These are phyloP conservation scores for Coregonus suidteri DNA, from an alignment of 2,797 vertebrate species.

Conservation along the genomic window DNA sequence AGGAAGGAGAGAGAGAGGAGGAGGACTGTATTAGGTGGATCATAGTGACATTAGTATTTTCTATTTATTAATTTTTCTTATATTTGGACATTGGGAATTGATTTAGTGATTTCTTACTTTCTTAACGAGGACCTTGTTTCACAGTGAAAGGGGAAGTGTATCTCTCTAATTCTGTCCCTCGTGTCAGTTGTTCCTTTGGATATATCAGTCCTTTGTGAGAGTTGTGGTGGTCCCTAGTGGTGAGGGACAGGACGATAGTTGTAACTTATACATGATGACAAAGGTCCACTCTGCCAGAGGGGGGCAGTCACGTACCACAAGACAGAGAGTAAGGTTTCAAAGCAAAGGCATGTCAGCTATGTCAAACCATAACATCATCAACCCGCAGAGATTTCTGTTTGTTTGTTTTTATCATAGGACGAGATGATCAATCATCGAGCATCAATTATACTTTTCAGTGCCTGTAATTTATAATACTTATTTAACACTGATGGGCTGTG, in stretches of 20 bases:
- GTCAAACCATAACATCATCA: not conserved
- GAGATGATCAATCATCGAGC: too few species aligned
- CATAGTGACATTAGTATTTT: constrained; percentile 3
- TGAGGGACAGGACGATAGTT: constrained; percentile 28
- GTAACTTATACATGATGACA: not conserved
- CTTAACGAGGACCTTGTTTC: too few species aligned
- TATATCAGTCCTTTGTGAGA: constrained; percentile 21
- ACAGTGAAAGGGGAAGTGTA: not conserved
- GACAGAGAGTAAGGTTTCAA: not conserved
- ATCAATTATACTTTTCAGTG: too few species aligned
- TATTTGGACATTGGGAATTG: too few species aligned
- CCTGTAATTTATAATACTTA: not conserved
- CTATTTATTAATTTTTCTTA: too few species aligned
- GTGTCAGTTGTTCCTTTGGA: constrained; percentile 21
- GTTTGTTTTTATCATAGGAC: too few species aligned
- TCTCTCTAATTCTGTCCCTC: constrained; percentile 47
- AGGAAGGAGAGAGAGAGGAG: not conserved
- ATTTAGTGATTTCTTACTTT: too few species aligned
- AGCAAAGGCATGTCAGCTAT: not conserved
- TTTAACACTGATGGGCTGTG: not conserved
- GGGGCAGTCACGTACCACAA: constrained; percentile 55
- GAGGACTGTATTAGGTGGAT: constrained; percentile 24
- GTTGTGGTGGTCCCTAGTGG: constrained; percentile 37
- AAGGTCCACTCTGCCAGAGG: constrained; percentile 46
- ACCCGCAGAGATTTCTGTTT: not conserved